Evolutionary conservation across 1,140 invertebrate species (phyloP), one percentile per base, ranked within the genome.

Genomic region (Eueides isabella): DNA sequence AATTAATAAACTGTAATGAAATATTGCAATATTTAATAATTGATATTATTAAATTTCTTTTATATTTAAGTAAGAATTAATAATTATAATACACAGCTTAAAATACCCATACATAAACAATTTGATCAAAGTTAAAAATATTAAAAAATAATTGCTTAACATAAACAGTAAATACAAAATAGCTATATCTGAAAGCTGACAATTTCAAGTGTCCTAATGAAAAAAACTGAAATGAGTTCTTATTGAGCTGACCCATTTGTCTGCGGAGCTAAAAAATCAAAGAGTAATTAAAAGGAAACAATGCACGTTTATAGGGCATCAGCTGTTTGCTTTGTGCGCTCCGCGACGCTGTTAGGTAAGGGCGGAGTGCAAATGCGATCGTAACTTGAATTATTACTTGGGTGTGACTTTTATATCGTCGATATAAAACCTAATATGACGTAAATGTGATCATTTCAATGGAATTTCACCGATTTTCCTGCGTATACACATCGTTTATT

Each of bases 271-370:
- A 71, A 74, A 77, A 80, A 76, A 76, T 75, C 69, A 78, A 74
- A 74, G 70, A 74, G 67, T 78, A 81, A 80, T 76, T 81, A 76
- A 82, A 76, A 79, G 61, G 76, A 74, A 79, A 83, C 80, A 82
- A 80, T 81, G 80, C 72, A 76, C 71, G 76, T 82, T 84, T 80
- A 78, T 80, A 82, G 80, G 82, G 71, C 82, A 82, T 79, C 78
- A 79, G 72, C 65, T 76, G 79, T 79, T 82, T 69, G 78, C 78
- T 80, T 80, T 80, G 78, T 79, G 73, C 76, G 35, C 44, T 48
- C 67, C 65, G 48, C 61, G 67, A 66, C 28, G 44, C 72, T 73
- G 63, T 71, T 75, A 72, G 69, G 71, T 48, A 61, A 65, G 23
- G 48, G 67, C 66, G 76, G 63, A 69, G 75, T 64, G 77, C 63